phyloP scores from a whole-genome alignment of 2,888 invertebrate genomes.

The Lordiphosa andalusiaca region DNA sequence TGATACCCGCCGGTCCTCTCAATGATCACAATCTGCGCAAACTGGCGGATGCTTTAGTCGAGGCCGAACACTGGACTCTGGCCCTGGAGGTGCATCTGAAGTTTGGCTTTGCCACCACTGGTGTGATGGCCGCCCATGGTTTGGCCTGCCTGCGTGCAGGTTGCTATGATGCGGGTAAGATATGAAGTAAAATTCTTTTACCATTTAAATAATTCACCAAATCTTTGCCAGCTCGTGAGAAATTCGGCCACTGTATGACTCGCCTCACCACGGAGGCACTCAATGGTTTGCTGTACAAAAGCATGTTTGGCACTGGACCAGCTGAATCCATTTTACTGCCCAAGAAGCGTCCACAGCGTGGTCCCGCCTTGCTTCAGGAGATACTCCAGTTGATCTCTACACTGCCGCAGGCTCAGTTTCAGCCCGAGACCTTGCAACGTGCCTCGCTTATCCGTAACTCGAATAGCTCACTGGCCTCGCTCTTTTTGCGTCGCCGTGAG shows the following conservation, averaged over 20 bases:
- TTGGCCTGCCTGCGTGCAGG: conserved; percentile 90
- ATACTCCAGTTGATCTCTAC: conserved; percentile 86
- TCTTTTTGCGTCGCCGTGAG: conserved; percentile 80
- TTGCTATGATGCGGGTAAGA: conserved; percentile 86
- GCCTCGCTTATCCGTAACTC: conserved; percentile 78
- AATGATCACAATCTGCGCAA: conserved; percentile 84
- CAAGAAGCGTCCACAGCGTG: conserved; percentile 82
- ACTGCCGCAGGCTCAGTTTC: conserved; percentile 62
- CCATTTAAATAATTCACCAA: not conserved
- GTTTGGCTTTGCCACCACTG: conserved; percentile 87
- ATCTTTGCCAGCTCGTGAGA: conserved; percentile 74
- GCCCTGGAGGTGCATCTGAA: conserved; percentile 93
- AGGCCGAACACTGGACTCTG: conserved; percentile 91
- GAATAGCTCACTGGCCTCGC: conserved; percentile 74
- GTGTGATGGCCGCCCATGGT: conserved; percentile 94
- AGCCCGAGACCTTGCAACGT: conserved; percentile 76
- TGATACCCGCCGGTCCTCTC: conserved; percentile 77
- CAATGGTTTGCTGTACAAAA: conserved; percentile 63
- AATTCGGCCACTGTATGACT: conserved; percentile 78
- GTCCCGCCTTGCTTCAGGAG: conserved; percentile 86
- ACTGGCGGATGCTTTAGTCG: conserved; percentile 87
- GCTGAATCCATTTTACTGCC: conserved; percentile 36
- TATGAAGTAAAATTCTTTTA: not conserved
- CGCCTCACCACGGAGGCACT: conserved; percentile 69
- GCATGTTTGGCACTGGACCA: conserved; percentile 39